phyloP scores from a whole-genome alignment of 2,797 vertebrate species.

The Selene dorsalis region DNA sequence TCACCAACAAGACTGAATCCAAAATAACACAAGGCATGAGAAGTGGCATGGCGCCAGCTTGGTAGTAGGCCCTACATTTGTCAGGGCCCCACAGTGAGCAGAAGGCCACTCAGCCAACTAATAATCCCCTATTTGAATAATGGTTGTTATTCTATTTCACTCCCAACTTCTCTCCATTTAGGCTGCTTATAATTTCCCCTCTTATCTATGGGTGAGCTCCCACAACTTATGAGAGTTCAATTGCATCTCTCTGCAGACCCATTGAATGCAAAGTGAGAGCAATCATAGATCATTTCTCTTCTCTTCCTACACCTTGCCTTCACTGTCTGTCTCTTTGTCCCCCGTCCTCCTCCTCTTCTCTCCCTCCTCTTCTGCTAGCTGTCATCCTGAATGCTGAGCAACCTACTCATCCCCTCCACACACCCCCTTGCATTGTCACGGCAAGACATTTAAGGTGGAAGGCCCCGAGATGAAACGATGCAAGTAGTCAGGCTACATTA shows the following conservation, averaged over 20 bases:
- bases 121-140: constrained; percentile 78
- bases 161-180: constrained; percentile 70
- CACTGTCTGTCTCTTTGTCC: constrained; percentile 16
- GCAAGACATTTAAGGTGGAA: constrained; percentile 57
- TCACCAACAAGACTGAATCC: constrained; percentile 37
- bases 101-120: constrained; percentile 72
- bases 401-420: not conserved
- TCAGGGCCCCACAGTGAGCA: constrained; percentile 45
- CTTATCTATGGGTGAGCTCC: constrained; percentile 64
- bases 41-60: constrained; percentile 34
- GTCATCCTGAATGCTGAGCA: constrained; percentile 27
- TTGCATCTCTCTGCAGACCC: constrained; percentile 68
- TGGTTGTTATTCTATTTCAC: constrained; percentile 72
- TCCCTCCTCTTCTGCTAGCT: constrained; percentile 25
- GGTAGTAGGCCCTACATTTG: constrained; percentile 50
- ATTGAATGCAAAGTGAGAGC: constrained; percentile 66
- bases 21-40: constrained; percentile 38
- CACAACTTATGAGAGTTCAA: constrained; percentile 63
- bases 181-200: constrained; percentile 69
- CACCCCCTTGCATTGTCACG: constrained; percentile 49
- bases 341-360: not conserved
- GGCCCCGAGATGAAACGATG: constrained; percentile 45
- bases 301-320: constrained; percentile 27
- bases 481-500: constrained; percentile 58
- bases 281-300: constrained; percentile 48